These are phyloP conservation scores for Hoplodrina blanda DNA, from an alignment of 2,888 invertebrate species.

Conservation along the genomic window DNA sequence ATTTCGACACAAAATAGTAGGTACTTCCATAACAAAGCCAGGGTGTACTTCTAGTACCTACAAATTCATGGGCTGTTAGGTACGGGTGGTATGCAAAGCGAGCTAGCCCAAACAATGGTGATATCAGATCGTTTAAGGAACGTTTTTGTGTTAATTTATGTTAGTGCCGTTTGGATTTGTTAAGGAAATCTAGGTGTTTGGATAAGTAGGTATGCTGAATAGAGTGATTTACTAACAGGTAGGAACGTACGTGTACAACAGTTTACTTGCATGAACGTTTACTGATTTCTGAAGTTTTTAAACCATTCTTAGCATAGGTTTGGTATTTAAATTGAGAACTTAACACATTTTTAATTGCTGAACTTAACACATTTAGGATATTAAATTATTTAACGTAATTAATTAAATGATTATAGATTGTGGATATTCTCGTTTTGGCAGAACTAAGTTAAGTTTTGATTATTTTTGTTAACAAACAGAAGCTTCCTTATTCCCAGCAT, in stretches of 20 bases:
- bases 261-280: background rate
- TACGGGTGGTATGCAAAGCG: conserved; percentile 69
- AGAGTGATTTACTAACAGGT: conserved; percentile 52
- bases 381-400: too few relatives aligned
- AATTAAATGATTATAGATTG: too few relatives aligned
- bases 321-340: too few relatives aligned
- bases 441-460: too few relatives aligned
- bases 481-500: too few relatives aligned
- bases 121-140: conserved; percentile 73
- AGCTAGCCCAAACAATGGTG: conserved; percentile 73
- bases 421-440: too few relatives aligned
- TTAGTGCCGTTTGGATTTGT: conserved; percentile 68
- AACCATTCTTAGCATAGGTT: too few relatives aligned
- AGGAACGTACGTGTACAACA: conserved; percentile 1
- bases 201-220: conserved; percentile 52
- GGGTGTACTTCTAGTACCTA: conserved; percentile 9
- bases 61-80: conserved; percentile 44
- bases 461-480: too few relatives aligned
- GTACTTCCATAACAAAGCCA: conserved; percentile 5
- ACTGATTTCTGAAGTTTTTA: background rate
- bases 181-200: conserved; percentile 62
- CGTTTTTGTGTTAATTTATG: conserved; percentile 76
- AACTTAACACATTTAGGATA: too few relatives aligned
- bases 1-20: conserved; percentile 1
- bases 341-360: too few relatives aligned